These are phyloP conservation scores for Vanessa atalanta DNA, from an alignment of 1,140 invertebrate species.

Conservation along the genomic window DNA sequence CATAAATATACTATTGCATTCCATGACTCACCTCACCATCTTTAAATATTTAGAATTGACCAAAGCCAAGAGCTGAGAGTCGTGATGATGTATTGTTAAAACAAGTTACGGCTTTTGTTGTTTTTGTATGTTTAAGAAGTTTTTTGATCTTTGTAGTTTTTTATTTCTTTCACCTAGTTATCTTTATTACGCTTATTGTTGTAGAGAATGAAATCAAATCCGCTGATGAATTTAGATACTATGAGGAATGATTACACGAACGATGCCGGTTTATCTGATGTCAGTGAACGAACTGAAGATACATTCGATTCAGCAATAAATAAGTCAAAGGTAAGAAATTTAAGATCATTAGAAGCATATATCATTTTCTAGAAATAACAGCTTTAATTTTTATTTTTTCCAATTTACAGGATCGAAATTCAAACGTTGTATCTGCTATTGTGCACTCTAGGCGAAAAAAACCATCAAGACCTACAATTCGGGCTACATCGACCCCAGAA, in stretches of 20 bases:
- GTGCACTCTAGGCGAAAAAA: conserved; percentile 66
- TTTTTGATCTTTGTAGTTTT: not conserved
- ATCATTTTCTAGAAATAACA: not conserved
- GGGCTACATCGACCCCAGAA: conserved; percentile 56
- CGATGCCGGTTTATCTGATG: conserved; percentile 67
- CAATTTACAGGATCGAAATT: conserved; percentile 66
- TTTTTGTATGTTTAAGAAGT: too few species aligned
- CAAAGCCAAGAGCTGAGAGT: too few species aligned
- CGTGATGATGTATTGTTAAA: too few species aligned
- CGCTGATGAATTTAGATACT: conserved; percentile 80
- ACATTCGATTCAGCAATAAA: conserved; percentile 60
- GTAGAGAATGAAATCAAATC: conserved; percentile 78
- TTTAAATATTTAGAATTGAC: too few species aligned
- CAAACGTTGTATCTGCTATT: conserved; percentile 67
- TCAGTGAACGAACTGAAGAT: conserved; percentile 70
- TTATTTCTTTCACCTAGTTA: not conserved
- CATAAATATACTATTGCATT: too few species aligned
- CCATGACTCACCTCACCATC: too few species aligned
- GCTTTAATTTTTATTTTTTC: conserved; percentile 11
- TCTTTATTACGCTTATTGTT: conserved; percentile 34
- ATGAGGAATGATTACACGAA: conserved; percentile 61
- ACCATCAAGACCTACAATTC: conserved; percentile 55
- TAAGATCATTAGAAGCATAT: not conserved
- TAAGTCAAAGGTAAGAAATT: conserved; percentile 55
- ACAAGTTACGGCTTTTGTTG: too few species aligned